Evolutionary conservation across 2,888 invertebrate genomes (phyloP).

Genomic region (Melinaea menophilus): DNA sequence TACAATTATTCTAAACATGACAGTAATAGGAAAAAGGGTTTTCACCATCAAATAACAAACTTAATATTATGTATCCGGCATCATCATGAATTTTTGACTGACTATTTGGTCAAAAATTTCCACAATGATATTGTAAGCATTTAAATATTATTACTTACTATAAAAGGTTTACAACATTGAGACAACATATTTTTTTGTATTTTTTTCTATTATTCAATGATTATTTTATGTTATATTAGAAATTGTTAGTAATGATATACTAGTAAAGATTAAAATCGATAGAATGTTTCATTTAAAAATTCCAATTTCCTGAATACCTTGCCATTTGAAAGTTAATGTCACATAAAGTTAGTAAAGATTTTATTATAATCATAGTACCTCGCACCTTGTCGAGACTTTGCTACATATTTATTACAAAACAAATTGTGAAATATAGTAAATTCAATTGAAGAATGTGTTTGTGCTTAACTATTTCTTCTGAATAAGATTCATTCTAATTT

Average conservation of each 20-base stretch:
- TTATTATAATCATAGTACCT: too few relatives aligned
- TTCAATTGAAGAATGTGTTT: not conserved
- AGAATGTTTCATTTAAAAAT: too few relatives aligned
- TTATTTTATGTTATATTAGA: too few relatives aligned
- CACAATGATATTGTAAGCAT: not conserved
- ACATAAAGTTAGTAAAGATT: too few relatives aligned
- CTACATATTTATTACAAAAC: not conserved
- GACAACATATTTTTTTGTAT: conserved; percentile 3
- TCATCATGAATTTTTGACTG: not conserved
- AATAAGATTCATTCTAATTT: conserved; percentile 1
- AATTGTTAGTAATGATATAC: too few relatives aligned
- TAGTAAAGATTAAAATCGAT: too few relatives aligned
- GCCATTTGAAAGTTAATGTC: too few relatives aligned
- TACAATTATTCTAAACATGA: not conserved
- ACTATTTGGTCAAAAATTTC: not conserved
- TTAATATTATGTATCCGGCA: not conserved
- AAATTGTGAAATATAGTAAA: not conserved
- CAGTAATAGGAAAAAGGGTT: not conserved
- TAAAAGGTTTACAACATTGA: conserved; percentile 4
- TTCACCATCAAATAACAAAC: not conserved
- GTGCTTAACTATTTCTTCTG: not conserved
- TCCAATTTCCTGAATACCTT: too few relatives aligned
- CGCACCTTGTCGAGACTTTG: not conserved
- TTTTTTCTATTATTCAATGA: not conserved
- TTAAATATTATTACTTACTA: not conserved